These are phyloP conservation scores for Plodia interpunctella DNA, from an alignment of 1,140 invertebrate genomes.

Conservation along the genomic window DNA sequence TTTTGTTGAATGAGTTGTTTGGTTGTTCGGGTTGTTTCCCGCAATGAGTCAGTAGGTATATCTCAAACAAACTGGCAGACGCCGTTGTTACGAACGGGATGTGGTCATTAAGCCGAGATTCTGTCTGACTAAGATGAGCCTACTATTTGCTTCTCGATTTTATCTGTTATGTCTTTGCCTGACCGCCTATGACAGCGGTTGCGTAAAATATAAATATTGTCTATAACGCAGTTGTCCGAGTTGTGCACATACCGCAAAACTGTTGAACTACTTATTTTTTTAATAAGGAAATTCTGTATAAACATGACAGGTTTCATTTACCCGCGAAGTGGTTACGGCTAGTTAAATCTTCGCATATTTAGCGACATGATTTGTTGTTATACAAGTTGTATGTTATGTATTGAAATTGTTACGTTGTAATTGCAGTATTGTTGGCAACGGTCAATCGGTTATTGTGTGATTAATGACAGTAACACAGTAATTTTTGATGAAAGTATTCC, in stretches of 20 bases:
- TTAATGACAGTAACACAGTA: background rate
- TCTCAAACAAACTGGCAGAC: slow-evolving; percentile 65
- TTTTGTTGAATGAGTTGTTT: slow-evolving; percentile 62
- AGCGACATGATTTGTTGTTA: background rate
- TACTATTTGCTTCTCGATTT: background rate
- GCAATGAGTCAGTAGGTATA: slow-evolving; percentile 47
- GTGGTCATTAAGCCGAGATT: slow-evolving; percentile 70
- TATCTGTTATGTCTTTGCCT: slow-evolving; percentile 6
- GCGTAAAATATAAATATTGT: slow-evolving; percentile 3
- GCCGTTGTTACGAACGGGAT: slow-evolving; percentile 59
- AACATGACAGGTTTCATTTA: slow-evolving; percentile 18
- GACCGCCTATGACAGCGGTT: background rate
- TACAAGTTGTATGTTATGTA: slow-evolving; percentile 4
- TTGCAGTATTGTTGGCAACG: background rate
- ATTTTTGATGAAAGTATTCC: no score
- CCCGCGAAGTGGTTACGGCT: slow-evolving; percentile 12
- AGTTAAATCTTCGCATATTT: slow-evolving; percentile 2
- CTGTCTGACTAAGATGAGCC: slow-evolving; percentile 29
- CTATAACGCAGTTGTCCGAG: background rate
- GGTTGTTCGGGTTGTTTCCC: slow-evolving; percentile 58
- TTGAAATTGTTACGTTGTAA: background rate
- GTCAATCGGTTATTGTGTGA: background rate
- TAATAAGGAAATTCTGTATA: slow-evolving; percentile 13
- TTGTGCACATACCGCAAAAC: slow-evolving; percentile 22
- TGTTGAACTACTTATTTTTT: slow-evolving; percentile 25